A percentile compares a stretch with the other conserved stretches of the same genome.
phyloP scores from a whole-genome alignment of 2,113 vertebrate genomes.

The Elgaria multicarinata region DNA sequence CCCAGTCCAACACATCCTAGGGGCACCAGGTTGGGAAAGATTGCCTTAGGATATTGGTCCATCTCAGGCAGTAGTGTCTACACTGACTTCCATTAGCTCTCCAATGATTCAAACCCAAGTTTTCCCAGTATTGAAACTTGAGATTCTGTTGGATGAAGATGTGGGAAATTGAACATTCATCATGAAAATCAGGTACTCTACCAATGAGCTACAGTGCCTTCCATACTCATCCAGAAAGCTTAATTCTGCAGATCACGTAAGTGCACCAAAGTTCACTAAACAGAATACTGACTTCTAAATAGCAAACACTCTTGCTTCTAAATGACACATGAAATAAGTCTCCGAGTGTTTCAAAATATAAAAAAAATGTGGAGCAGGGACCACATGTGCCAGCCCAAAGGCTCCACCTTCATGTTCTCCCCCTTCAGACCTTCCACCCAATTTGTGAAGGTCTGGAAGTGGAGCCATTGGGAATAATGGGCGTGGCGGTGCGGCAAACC shows the following conservation, averaged over 20 bases:
- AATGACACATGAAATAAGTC: neutral
- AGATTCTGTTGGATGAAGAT: neutral
- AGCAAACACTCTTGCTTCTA: neutral
- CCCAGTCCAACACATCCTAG: no score
- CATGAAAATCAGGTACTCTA: neutral
- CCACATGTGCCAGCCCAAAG: neutral
- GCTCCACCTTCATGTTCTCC: no score
- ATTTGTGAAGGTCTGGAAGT: neutral
- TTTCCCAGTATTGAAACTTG: neutral
- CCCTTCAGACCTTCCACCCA: neutral
- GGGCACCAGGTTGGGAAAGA: no score
- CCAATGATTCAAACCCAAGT: neutral
- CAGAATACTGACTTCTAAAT: neutral
- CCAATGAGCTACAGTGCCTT: neutral
- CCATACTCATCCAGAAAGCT: neutral
- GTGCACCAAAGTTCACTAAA: neutral
- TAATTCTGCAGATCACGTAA: neutral
- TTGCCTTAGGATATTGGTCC: neutral
- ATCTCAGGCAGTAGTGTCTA: neutral
- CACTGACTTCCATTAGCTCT: neutral
- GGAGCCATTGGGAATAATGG: neutral
- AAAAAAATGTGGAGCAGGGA: no score
- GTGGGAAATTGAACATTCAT: neutral
- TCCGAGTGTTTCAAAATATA: neutral
- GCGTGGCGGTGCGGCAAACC: neutral